These are phyloP conservation scores for Zygaena filipendulae DNA, from an alignment of 2,888 invertebrate species.

Conservation along the genomic window DNA sequence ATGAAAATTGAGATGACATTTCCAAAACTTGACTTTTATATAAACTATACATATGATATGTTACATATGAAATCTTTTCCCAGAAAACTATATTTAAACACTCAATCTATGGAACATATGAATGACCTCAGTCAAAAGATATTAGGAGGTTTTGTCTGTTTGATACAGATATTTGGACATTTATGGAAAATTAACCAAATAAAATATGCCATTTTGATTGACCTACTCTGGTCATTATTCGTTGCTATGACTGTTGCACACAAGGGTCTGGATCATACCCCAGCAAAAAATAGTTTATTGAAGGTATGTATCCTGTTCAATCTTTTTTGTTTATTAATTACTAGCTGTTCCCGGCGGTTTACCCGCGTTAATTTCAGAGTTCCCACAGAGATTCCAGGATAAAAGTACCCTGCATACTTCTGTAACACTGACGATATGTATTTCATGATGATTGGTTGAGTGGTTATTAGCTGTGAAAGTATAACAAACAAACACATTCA, in stretches of 20 bases:
- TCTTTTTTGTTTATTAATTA: too few relatives aligned
- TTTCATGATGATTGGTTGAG: too few relatives aligned
- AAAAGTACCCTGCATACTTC: too few relatives aligned
- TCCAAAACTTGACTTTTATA: constrained; percentile 42
- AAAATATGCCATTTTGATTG: constrained; percentile 41
- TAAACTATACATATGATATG: constrained; percentile 32
- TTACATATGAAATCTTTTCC: constrained; percentile 28
- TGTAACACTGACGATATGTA: too few relatives aligned
- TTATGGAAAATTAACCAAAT: constrained; percentile 42
- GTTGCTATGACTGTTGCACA: constrained; percentile 34
- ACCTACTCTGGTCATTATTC: constrained; percentile 49
- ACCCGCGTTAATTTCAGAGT: too few relatives aligned
- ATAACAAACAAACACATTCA: too few relatives aligned
- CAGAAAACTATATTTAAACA: constrained; percentile 30
- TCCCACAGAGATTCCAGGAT: too few relatives aligned
- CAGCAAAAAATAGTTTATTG: constrained; percentile 32
- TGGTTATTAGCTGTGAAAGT: too few relatives aligned
- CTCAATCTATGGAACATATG: constrained; percentile 27
- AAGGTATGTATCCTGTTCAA: constrained; percentile 45
- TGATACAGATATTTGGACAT: constrained; percentile 50
- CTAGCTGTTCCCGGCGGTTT: too few relatives aligned
- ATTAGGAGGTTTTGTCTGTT: constrained; percentile 44
- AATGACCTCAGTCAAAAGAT: constrained; percentile 39
- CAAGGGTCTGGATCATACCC: constrained; percentile 26
- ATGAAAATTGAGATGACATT: constrained; percentile 52